Conservation (phyloP, 2,113 vertebrate species). For the Chloroceryle aenea region DNA sequence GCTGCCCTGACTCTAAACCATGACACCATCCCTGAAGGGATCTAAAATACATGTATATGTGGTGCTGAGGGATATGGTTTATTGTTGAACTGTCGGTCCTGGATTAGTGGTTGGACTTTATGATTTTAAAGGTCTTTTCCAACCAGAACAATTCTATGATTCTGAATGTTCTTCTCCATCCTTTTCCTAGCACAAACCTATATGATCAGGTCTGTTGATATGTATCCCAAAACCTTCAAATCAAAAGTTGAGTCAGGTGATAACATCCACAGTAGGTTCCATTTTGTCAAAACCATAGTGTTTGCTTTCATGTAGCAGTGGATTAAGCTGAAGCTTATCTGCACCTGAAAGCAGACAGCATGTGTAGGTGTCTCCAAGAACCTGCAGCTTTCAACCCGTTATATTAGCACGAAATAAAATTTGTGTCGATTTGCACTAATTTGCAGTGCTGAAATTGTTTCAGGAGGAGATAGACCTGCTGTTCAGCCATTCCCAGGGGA, state of each 20-base stretch:
- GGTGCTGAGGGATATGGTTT: background rate
- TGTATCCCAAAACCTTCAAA: background rate
- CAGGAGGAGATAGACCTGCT: background rate
- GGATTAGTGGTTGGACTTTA: background rate
- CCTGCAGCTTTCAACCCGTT: background rate
- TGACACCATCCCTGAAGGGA: background rate
- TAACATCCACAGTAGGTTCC: background rate
- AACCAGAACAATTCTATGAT: background rate
- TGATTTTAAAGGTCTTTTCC: background rate
- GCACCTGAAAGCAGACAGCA: background rate
- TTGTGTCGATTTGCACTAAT: background rate
- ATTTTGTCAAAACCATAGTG: background rate
- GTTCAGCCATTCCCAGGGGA: background rate
- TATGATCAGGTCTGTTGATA: background rate
- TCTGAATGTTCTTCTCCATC: background rate
- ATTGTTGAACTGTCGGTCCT: background rate
- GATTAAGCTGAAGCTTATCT: background rate
- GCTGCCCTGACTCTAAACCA: too few species aligned
- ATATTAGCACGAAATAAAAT: background rate
- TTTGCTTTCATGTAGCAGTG: background rate
- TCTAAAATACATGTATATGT: background rate
- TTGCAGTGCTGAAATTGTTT: background rate
- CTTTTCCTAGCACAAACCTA: background rate
- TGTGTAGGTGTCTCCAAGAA: background rate
- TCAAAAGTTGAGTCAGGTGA: background rate